Base-by-base conservation (phyloP, 2,888 invertebrate genomes). In the Agrotis exclamationis region DNA sequence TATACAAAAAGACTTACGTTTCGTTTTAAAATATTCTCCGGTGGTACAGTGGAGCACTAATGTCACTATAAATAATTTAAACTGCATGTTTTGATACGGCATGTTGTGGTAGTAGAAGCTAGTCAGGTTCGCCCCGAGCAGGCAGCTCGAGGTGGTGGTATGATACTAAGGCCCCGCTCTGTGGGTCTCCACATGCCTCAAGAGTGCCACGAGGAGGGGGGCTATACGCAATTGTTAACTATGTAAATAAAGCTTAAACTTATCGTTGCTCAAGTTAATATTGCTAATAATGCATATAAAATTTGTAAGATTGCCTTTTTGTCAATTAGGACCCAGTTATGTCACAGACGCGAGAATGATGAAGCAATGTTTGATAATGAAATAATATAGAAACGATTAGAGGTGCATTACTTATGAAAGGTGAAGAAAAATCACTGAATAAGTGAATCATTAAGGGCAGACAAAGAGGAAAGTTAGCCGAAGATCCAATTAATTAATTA, bases 211-310 rank as follows among this genome's bases (percentile, higher is more conserved):
- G 77, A 90, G 91, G 95, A 89, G 96, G 95, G 95, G 96, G 89
- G 90, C 74, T 74, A 79, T 90, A 91, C 93, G 95, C 95, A 96
- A 95, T 95, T 93, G 92, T 92, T 88, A 91, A 90, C 91, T 93
- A 93, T 92, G 94, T 93, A 94, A 95, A 95, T 93, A 95, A 91
- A 91, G 90, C 87, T 91, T 93, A 89, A 94, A 93, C 90, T 92
- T 93, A 82, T 86, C 78, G 84, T 92, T 91, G 90, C 89, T 83
- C 85, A 90, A 90, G 88, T 86, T 89, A 90, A 87, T 88, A 90
- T 90, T 91, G 89, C 90, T 89, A 82, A 86, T 79, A 85, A 75
- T 71, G 63, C 68, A 75, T 79, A 76, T 76, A 51, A 71, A 75
- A 74, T 74, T 64, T 58, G 57, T 56, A n/a, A 51, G 59, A 79